Evolutionary conservation across 2,888 invertebrate genomes (phyloP), one percentile per base, ranked within the genome.

Genomic region (Daptonema setosum): DNA sequence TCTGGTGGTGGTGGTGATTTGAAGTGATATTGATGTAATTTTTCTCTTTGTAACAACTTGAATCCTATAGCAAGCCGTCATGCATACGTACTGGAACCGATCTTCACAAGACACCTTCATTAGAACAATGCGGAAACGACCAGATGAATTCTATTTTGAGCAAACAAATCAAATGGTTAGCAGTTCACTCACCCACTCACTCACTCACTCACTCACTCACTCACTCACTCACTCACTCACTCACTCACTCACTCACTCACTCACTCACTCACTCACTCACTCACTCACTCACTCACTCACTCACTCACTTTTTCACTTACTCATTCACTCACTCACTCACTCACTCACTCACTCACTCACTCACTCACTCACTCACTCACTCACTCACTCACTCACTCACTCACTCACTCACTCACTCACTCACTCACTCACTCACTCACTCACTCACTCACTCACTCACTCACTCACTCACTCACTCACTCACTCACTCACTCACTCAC

Each of bases 161-260:
- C 66, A 66, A 2, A 20, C 58, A 11, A 58, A 58, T 24, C 58
- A 58, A 52, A 82, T 87, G 14, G 85, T 54, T 22, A 8, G 35
- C 17, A 11, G 35, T 35, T 35, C 17, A 11, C 11, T 35, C 11
- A 11, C 35, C 17, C 11, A 35, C 17, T 35, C 11, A 35, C 8
- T 35, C 17, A 17, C n/a, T n/a, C n/a, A n/a, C n/a, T 35, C 17
- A 11, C 11, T 35, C 11, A 11, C 35, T 35, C 11, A 35, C 17
- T 35, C 11, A 35, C 8, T 35, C 17, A 17, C n/a, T 35, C 17
- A 11, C 11, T 35, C 11, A 11, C 35, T 35, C 11, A 35, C 17
- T 35, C 11, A 35, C 8, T 35, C 17, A 17, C n/a, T 35, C 17
- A 11, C 11, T 35, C 11, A 11, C 35, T 35, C 11, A 35, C 17